Conservation (phyloP, 2,113 vertebrate species). For the Mirounga angustirostris region DNA sequence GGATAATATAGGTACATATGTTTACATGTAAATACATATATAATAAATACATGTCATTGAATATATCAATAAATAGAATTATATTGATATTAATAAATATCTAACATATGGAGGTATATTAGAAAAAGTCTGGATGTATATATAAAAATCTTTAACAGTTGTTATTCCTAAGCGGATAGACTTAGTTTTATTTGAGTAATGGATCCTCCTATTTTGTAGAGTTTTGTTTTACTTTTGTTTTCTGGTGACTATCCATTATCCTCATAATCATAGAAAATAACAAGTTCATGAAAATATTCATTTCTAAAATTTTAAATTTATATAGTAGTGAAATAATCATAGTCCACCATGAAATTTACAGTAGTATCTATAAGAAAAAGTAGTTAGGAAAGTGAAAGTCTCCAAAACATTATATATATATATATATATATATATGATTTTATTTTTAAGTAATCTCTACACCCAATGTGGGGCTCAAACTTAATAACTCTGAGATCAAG, state of each 20-base stretch:
- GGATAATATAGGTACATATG: neutral
- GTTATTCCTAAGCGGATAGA: neutral
- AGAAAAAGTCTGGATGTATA: neutral
- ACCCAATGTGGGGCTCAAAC: neutral
- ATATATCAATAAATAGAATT: neutral
- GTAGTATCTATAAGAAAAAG: neutral
- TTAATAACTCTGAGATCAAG: neutral
- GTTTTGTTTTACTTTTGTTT: slow-evolving; percentile 1
- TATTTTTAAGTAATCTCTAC: neutral
- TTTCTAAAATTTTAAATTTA: neutral
- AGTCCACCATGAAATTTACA: neutral
- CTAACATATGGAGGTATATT: neutral
- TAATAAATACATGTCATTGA: neutral
- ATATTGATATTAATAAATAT: neutral
- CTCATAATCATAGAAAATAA: neutral
- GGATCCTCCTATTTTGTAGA: neutral
- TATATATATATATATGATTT: neutral
- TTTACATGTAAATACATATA: neutral
- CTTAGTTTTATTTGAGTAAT: neutral
- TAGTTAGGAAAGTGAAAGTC: neutral
- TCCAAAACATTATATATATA: neutral
- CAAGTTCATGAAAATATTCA: neutral
- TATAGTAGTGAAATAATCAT: neutral
- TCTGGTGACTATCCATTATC: neutral
- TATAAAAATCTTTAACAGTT: neutral